Conservation (phyloP, 2,797 vertebrate genomes). For the Cirrhinus mrigala region DNA sequence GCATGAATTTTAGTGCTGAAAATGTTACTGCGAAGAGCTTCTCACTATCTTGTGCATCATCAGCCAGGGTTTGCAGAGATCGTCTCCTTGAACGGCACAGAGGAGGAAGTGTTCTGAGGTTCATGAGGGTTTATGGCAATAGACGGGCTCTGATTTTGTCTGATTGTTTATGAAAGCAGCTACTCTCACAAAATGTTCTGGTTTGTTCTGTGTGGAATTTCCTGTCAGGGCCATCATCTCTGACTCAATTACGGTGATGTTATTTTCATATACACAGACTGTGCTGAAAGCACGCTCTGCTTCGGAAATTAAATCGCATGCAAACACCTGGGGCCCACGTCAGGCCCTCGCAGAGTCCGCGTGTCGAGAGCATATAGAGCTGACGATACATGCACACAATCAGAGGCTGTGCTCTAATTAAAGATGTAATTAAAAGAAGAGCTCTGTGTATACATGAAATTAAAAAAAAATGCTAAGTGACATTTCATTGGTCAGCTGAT, state of each 20-base stretch:
- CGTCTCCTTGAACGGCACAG: background rate
- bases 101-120: background rate
- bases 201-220: conserved; percentile 8
- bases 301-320: conserved; percentile 10
- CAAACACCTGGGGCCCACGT: background rate
- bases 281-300: background rate
- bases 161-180: conserved; percentile 21
- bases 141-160: conserved; percentile 7
- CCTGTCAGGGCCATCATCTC: background rate
- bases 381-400: conserved; percentile 3
- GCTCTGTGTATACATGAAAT: background rate
- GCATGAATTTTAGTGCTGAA: background rate
- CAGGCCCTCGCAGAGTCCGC: background rate
- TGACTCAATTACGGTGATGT: conserved; percentile 22
- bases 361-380: conserved; percentile 1
- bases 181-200: conserved; percentile 1
- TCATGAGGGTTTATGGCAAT: background rate
- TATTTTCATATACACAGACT: conserved; percentile 20
- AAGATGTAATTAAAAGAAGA: conserved; percentile 25
- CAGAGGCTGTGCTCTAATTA: conserved; percentile 17
- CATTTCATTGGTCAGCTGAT: background rate
- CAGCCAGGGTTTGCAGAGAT: background rate
- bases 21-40: background rate
- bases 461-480: background rate
- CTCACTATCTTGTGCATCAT: background rate